Percentiles rank a stretch among this genome's conserved stretches.
Conservation (phyloP, 2,113 vertebrate genomes). For the Paradisaea rubra region DNA sequence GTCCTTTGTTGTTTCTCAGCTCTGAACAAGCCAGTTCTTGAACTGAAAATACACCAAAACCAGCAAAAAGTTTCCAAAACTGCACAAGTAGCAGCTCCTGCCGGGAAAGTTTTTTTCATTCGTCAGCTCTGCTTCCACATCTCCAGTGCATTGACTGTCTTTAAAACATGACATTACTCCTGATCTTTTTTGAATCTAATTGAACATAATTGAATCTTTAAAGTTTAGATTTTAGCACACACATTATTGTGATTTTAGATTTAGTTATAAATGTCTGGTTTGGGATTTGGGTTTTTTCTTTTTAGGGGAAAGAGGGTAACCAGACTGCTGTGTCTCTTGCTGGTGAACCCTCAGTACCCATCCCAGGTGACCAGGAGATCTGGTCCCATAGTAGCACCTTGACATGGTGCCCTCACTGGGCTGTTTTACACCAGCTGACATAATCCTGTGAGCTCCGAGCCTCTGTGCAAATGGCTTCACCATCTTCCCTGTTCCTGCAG, state of each 20-base stretch:
- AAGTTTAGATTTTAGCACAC: not conserved
- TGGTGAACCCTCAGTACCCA: not conserved
- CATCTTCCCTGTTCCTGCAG: not conserved
- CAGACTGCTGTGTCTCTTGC: not conserved
- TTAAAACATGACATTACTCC: not conserved
- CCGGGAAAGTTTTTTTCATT: not conserved
- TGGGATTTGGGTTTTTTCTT: accelerated
- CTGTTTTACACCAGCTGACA: not conserved
- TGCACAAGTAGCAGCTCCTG: not conserved
- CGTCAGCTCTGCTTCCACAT: not conserved
- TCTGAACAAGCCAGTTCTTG: not conserved
- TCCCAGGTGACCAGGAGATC: not conserved
- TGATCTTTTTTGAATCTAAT: not conserved
- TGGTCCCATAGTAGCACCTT: not conserved
- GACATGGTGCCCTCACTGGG: accelerated
- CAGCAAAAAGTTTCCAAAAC: not conserved
- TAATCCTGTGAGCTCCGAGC: not conserved
- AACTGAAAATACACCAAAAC: not conserved
- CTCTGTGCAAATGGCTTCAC: not conserved
- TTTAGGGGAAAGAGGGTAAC: not conserved
- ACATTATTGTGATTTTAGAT: not conserved
- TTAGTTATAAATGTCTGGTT: not conserved
- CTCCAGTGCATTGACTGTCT: not conserved
- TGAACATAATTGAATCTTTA: not conserved
- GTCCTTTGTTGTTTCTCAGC: not conserved